Percentiles rank a stretch among this genome's conserved stretches.
phyloP scores from a whole-genome alignment of 2,888 invertebrate genomes.

The Zhengitettix transpicula region DNA sequence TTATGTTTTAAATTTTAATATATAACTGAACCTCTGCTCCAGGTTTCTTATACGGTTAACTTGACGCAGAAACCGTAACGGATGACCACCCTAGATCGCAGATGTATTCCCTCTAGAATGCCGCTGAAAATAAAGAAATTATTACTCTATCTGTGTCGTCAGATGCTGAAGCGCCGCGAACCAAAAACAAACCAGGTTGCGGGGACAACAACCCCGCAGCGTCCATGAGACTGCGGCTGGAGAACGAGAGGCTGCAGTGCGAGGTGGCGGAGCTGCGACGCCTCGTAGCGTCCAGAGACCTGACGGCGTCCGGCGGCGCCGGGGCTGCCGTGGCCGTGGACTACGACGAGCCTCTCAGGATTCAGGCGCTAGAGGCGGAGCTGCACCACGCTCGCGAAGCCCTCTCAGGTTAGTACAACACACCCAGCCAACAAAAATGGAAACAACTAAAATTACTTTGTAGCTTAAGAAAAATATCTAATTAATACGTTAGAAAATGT shows the following conservation, averaged over 20 bases:
- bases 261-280: constrained; percentile 52
- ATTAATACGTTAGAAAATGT: no score
- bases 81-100: no score
- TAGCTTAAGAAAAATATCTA: no score
- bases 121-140: no score
- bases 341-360: constrained; percentile 26
- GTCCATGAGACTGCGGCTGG: constrained; percentile 41
- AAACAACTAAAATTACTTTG: no score
- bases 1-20: no score
- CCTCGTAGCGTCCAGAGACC: constrained; percentile 31
- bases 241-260: constrained; percentile 61
- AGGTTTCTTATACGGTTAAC: no score
- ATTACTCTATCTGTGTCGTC: no score
- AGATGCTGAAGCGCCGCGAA: not conserved
- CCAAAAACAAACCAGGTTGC: constrained; percentile 1
- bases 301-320: constrained; percentile 17
- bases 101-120: no score
- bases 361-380: constrained; percentile 49
- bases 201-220: constrained; percentile 9
- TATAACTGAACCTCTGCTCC: no score
- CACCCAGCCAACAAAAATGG: no score
- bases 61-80: no score
- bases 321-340: constrained; percentile 29
- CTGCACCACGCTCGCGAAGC: constrained; percentile 65
- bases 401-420: constrained; percentile 31